Evolutionary conservation across 2,888 invertebrate species (phyloP), one percentile per base, ranked within the genome.

Genomic region (Lathronympha strigana): DNA sequence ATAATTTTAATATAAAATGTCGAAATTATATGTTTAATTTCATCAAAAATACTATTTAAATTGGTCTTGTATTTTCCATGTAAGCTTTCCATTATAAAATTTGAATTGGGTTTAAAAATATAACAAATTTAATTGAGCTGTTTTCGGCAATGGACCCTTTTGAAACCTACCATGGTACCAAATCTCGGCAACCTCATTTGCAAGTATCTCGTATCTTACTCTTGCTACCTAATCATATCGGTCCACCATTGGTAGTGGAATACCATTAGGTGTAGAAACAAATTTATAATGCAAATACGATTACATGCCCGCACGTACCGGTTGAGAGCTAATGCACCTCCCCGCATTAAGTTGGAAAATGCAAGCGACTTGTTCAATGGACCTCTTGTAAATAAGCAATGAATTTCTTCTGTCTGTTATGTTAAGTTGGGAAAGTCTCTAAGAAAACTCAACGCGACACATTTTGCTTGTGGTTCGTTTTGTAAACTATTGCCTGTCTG

Each of bases 261-360:
- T 80, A 76, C 87, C 87, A 89, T 90, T 91, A 90, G 79, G 79
- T 83, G 84, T 86, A 84, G 82, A 80, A 84, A 86, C 85, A 86
- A 87, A 90, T 90, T 90, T 90, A 90, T 91, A 90, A 91, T 91
- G 91, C 87, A 92, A 91, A 92, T 90, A 90, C 86, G 88, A 91
- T 90, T 90, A 90, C 88, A 81, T 73, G 79, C 81, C 79, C 76
- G 79, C 75, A 76, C 69, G 78, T 75, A 76, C 70, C 76, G 80
- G 83, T 79, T 75, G 79, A 81, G 73, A 77, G 87, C 88, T 90
- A 90, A 91, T 91, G 90, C 90, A 90, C 86, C 87, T 76, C 75
- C 72, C 68, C 78, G 81, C 84, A 84, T 87, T 88, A 87, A 89
- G 89, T 88, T 87, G 86, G 84, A 85, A 88, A 90, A 84, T 84